Evolutionary conservation across 2,113 vertebrate species (phyloP).

Genomic region (Corynorhinus townsendii): DNA sequence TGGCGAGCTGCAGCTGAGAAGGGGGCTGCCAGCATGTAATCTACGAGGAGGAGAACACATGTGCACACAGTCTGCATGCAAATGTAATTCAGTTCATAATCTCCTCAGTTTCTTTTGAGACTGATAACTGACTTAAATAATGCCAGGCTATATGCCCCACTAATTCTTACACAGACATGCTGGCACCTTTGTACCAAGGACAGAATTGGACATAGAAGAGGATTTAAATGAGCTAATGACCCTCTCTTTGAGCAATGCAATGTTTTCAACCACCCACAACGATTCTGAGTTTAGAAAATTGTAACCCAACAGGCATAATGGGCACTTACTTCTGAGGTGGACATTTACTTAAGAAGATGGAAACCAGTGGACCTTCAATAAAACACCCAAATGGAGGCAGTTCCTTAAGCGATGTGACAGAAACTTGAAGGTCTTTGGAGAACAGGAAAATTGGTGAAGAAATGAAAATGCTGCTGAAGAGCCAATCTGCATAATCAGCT

Average conservation of each 20-base stretch:
- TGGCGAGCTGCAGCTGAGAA: neutral
- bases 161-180: neutral
- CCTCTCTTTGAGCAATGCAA: neutral
- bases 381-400: neutral
- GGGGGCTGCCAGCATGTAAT: neutral
- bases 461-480: neutral
- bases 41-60: neutral
- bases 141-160: neutral
- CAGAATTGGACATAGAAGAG: neutral
- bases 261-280: neutral
- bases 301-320: neutral
- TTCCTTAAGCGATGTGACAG: neutral
- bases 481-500: neutral
- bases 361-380: neutral
- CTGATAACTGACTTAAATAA: conserved; percentile 5
- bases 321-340: neutral
- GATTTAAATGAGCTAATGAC: neutral
- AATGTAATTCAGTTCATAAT: neutral
- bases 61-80: neutral
- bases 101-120: neutral
- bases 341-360: neutral
- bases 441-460: neutral
- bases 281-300: neutral
- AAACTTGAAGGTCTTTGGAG: neutral
- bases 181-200: neutral